Percentiles rank a stretch among this genome's conserved stretches.
These are phyloP conservation scores for Australoheros scitulus DNA, from an alignment of 2,113 vertebrate genomes.

Conservation along the genomic window DNA sequence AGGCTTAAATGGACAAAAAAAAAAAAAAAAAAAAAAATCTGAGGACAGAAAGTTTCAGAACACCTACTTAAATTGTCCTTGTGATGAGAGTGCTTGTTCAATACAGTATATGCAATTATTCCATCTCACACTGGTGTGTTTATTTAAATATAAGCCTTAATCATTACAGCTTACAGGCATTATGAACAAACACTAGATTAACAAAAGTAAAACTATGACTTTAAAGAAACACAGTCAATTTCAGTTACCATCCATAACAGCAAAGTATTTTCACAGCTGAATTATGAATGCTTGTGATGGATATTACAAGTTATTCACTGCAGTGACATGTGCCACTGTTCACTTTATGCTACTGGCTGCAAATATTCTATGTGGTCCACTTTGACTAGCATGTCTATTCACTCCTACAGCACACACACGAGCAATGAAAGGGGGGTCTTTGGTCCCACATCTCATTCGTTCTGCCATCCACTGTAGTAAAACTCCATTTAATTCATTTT, in stretches of 20 bases:
- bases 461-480: slow-evolving; percentile 54
- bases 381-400: neutral
- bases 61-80: neutral
- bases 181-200: neutral
- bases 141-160: neutral
- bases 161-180: neutral
- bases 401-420: neutral
- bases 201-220: neutral
- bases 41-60: neutral
- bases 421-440: slow-evolving; percentile 19
- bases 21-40: neutral
- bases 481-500: slow-evolving; percentile 62
- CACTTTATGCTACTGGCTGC: neutral
- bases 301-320: neutral
- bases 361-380: neutral
- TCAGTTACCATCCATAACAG: neutral
- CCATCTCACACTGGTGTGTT: neutral
- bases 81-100: neutral
- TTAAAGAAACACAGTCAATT: neutral
- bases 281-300: neutral
- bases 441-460: slow-evolving; percentile 45
- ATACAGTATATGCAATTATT: neutral
- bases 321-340: neutral
- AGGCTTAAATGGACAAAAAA: neutral
- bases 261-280: neutral